Percentiles rank a stretch among this genome's conserved stretches.
These are phyloP conservation scores for Papilio protenor DNA, from an alignment of 2,888 invertebrate species.

Conservation along the genomic window DNA sequence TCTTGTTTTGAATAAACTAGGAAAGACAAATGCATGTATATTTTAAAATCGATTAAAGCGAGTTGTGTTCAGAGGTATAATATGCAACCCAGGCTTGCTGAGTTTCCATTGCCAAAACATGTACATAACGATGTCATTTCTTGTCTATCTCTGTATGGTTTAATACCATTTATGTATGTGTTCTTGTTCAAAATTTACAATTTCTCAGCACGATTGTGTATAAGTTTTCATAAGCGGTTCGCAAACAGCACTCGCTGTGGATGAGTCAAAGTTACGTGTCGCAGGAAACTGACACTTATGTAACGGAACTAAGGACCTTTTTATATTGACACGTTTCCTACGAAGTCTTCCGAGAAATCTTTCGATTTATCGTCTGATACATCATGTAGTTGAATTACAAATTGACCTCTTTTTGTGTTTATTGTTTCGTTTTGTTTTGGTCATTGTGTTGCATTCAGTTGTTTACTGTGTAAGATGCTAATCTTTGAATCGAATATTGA, in stretches of 20 bases:
- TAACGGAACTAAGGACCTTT: conserved; percentile 41
- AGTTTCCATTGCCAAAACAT: too few species aligned
- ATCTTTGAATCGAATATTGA: not conserved
- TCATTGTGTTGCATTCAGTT: not conserved
- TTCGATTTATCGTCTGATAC: conserved; percentile 13
- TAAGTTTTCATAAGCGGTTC: not conserved
- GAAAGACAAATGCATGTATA: not conserved
- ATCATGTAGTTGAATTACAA: not conserved
- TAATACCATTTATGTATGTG: not conserved
- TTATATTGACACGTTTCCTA: not conserved
- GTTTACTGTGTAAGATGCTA: not conserved
- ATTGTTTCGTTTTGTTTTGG: not conserved
- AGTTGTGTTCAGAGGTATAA: too few species aligned
- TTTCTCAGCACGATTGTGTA: not conserved
- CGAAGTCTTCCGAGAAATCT: conserved; percentile 2
- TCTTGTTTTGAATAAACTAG: too few species aligned
- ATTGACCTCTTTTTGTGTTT: not conserved
- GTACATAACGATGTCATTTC: too few species aligned
- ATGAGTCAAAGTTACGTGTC: conserved; percentile 2
- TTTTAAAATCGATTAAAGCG: not conserved
- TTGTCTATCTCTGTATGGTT: too few species aligned
- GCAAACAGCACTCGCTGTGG: not conserved
- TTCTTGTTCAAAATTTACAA: not conserved
- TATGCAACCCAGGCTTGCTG: too few species aligned
- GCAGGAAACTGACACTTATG: conserved; percentile 33